Evolutionary conservation across 1,140 invertebrate genomes (phyloP), one percentile per base, ranked within the genome.

Genomic region (Rhyzopertha dominica): DNA sequence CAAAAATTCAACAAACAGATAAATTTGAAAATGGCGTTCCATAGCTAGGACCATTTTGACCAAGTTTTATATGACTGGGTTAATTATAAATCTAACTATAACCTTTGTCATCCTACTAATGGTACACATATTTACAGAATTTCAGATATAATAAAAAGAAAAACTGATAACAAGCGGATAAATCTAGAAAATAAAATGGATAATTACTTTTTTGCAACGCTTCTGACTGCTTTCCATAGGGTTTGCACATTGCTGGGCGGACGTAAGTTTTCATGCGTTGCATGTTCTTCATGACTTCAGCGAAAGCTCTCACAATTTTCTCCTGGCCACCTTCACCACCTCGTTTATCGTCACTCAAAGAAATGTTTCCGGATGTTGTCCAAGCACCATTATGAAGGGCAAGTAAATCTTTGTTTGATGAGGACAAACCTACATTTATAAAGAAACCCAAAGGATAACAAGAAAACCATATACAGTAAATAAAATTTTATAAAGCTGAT

Each of bases 141-240:
- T n/a, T n/a, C n/a, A n/a, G n/a, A n/a, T n/a, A n/a, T n/a, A n/a
- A n/a, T 9, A 16, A 19, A 16, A 14, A 43, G 22, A 26, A 26
- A 28, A 40, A n/a, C 14, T 30, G 14, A 30, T 48, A 14, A 31
- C 39, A 9, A 32, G 30, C 17, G 17, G 17, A 32, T 7, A 32
- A 8, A 26, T n/a, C n/a, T n/a, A n/a, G n/a, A n/a, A n/a, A n/a
- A n/a, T n/a, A n/a, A n/a, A n/a, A n/a, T n/a, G n/a, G n/a, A n/a
- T n/a, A n/a, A n/a, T 77, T 68, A 87, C 85, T 88, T 76, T 90
- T 90, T 67, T 90, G 86, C 54, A 90, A 71, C 63, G 84, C 82
- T 70, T 90, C 86, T 24, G 84, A 87, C 66, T 90, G 86, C 66
- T 90, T 89, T 52, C 86, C 86, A 67, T 90, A 90, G 24, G 86